Percentiles rank a stretch among this genome's conserved stretches.
These are phyloP conservation scores for Telmatherina bonti DNA, from an alignment of 2,797 vertebrate genomes.

Conservation along the genomic window DNA sequence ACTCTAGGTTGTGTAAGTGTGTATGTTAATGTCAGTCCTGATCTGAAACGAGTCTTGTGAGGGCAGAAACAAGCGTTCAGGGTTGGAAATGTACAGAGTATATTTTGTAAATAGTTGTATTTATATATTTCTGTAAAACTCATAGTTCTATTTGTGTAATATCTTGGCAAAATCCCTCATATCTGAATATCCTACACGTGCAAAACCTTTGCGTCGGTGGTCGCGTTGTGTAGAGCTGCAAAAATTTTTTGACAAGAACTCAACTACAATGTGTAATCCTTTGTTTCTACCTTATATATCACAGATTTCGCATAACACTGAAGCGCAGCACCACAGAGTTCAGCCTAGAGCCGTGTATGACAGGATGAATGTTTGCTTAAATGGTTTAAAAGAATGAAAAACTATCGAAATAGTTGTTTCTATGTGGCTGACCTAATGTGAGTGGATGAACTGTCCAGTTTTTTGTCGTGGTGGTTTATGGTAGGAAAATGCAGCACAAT, in stretches of 20 bases:
- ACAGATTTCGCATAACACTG: conserved; percentile 36
- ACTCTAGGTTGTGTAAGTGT: conserved; percentile 21
- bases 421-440: conserved; percentile 7
- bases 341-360: conserved; percentile 61
- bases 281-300: conserved; percentile 13
- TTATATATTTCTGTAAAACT: conserved; percentile 63
- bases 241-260: background rate
- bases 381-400: conserved; percentile 12
- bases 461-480: conserved; percentile 25
- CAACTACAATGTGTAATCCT: background rate
- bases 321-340: conserved; percentile 51
- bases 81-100: conserved; percentile 54
- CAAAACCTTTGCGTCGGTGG: background rate
- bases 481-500: conserved; percentile 21
- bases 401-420: background rate
- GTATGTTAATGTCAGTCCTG: conserved; percentile 11
- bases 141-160: conserved; percentile 27
- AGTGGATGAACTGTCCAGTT: conserved; percentile 1
- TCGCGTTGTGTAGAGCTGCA: conserved; percentile 6
- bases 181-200: conserved; percentile 21
- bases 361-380: conserved; percentile 69
- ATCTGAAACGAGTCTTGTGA: conserved; percentile 7
- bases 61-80: conserved; percentile 37
- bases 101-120: conserved; percentile 79
- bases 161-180: conserved; percentile 13